Base-by-base conservation (phyloP, 2,888 invertebrate species). In the Agapetus fuscipes region DNA sequence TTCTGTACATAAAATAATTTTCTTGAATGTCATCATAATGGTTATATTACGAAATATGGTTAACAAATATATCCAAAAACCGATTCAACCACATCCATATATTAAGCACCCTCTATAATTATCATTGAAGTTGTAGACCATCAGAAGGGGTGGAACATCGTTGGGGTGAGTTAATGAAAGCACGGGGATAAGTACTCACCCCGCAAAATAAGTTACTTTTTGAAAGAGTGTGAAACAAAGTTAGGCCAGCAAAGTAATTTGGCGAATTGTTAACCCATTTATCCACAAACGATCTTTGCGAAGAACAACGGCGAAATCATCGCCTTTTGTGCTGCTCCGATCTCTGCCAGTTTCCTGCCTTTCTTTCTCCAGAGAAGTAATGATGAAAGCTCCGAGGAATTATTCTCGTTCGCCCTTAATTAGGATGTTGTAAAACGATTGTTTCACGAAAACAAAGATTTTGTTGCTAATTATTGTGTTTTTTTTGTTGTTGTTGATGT, bases 91-190 rank as follows among this genome's bases (percentile, higher is more conserved):
- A n/a, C n/a, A n/a, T n/a, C n/a, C n/a, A n/a, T n/a, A n/a, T n/a
- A n/a, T n/a, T n/a, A n/a, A n/a, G n/a, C n/a, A n/a, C n/a, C n/a
- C n/a, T n/a, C n/a, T n/a, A n/a, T n/a, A n/a, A n/a, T n/a, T n/a
- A n/a, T n/a, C n/a, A n/a, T n/a, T n/a, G n/a, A n/a, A n/a, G n/a
- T n/a, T n/a, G n/a, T n/a, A n/a, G n/a, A n/a, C n/a, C n/a, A n/a
- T n/a, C n/a, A n/a, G n/a, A n/a, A n/a, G n/a, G n/a, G n/a, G n/a
- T n/a, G n/a, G n/a, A n/a, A n/a, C n/a, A n/a, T n/a, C n/a, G n/a
- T n/a, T 4, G 27, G 27, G 27, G 27, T 27, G 12, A n/a, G 27
- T 9, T 27, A 27, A 27, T 27, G 27, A 27, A 27, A 27, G 27
- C 27, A 27, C 27, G 4, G 4, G 5, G 5, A 20, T 9, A 20